Conservation (phyloP, 1,140 invertebrate species). For the Teleopsis dalmanni region DNA sequence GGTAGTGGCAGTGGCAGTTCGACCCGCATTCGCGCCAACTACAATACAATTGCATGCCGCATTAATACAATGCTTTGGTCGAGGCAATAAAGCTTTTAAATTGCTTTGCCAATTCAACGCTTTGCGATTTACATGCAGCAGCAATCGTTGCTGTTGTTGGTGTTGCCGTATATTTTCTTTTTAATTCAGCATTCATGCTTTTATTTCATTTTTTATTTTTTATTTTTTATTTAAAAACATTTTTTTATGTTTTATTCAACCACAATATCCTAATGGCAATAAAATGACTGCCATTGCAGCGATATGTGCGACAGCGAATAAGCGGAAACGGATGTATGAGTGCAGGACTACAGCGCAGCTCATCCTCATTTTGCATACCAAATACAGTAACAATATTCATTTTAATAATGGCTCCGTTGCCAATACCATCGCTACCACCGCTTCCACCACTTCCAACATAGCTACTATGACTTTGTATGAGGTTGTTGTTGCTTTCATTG, state of each 20-base stretch:
- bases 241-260: too few relatives aligned
- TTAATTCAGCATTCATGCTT: too few relatives aligned
- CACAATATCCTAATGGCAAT: constrained; percentile 11
- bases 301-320: background rate
- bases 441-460: too few relatives aligned
- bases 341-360: background rate
- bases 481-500: too few relatives aligned
- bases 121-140: constrained; percentile 1
- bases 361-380: background rate
- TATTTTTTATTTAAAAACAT: too few relatives aligned
- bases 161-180: too few relatives aligned
- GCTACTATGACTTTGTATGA: too few relatives aligned
- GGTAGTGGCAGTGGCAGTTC: background rate
- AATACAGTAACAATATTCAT: too few relatives aligned
- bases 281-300: constrained; percentile 2
- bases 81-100: constrained; percentile 9
- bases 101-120: constrained; percentile 10
- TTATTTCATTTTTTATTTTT: too few relatives aligned
- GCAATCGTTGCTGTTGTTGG: too few relatives aligned
- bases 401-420: too few relatives aligned
- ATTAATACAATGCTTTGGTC: background rate
- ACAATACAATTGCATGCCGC: background rate
- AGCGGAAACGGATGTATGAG: background rate
- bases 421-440: too few relatives aligned
- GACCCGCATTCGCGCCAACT: background rate